phyloP scores from a whole-genome alignment of 30 jellyfish, hydroid and myxozoan species.

The Nemopilema nomurai region DNA sequence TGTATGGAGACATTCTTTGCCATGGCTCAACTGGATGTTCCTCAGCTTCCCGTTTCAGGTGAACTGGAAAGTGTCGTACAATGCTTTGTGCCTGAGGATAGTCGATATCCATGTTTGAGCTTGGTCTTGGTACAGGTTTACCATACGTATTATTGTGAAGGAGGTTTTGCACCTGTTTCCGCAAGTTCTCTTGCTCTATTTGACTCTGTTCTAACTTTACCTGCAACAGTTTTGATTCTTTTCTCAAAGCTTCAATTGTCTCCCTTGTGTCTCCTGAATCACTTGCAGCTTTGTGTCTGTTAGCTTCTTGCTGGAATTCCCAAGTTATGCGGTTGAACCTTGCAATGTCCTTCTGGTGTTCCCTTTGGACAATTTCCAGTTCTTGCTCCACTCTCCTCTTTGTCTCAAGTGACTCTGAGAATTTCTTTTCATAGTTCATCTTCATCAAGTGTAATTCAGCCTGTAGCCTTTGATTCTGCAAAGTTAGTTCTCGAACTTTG shows the following conservation, averaged over 20 bases:
- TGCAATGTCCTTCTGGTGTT: slow-evolving; percentile 96
- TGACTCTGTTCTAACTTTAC: slow-evolving; percentile 88
- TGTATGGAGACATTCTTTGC: slow-evolving; percentile 54
- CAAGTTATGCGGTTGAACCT: slow-evolving; percentile 85
- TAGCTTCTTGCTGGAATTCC: slow-evolving; percentile 89
- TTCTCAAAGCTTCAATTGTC: slow-evolving; percentile 76
- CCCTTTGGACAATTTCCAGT: slow-evolving; percentile 93
- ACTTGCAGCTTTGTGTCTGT: slow-evolving; percentile 71
- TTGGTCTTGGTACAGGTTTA: slow-evolving; percentile 46
- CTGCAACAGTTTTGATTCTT: slow-evolving; percentile 63
- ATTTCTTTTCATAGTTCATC: slow-evolving; percentile 85
- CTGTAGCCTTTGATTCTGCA: slow-evolving; percentile 85
- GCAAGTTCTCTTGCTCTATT: slow-evolving; percentile 84
- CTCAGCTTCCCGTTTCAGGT: slow-evolving; percentile 60
- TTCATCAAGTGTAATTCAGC: slow-evolving; percentile 90
- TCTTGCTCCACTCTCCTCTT: slow-evolving; percentile 96
- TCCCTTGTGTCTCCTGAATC: slow-evolving; percentile 64
- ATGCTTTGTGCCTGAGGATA: slow-evolving; percentile 63
- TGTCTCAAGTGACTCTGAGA: slow-evolving; percentile 80
- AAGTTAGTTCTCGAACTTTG: slow-evolving; percentile 75
- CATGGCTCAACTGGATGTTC: slow-evolving; percentile 67
- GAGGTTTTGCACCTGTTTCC: slow-evolving; percentile 77
- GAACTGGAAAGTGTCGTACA: slow-evolving; percentile 68
- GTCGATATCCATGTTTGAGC: slow-evolving; percentile 63
- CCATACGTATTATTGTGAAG: slow-evolving; percentile 31